Evolutionary conservation across 2,888 invertebrate genomes (phyloP).

Genomic region (Drosophila ustulata): DNA sequence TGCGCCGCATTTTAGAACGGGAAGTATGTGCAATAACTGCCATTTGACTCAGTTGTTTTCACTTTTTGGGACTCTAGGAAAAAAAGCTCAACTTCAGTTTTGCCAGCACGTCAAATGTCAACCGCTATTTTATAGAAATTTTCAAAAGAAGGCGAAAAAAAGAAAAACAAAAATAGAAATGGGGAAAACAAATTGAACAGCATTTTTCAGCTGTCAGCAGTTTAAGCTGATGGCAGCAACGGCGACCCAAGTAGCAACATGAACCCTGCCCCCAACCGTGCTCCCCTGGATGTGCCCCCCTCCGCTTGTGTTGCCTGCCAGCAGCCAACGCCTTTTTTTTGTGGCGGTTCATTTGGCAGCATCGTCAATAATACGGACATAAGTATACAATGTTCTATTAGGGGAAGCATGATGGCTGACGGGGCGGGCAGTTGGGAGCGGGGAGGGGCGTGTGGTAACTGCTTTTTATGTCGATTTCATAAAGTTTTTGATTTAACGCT

Average conservation of each 20-base stretch:
- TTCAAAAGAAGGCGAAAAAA: slow-evolving; percentile 43
- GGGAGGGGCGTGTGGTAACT: slow-evolving; percentile 8
- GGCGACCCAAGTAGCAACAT: slow-evolving; percentile 27
- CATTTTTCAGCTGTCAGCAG: slow-evolving; percentile 77
- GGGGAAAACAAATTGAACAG: slow-evolving; percentile 53
- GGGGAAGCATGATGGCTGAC: slow-evolving; percentile 4
- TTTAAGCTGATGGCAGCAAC: slow-evolving; percentile 61
- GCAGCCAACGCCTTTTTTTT: slow-evolving; percentile 22
- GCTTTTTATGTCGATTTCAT: slow-evolving; percentile 65
- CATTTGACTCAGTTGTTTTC: slow-evolving; percentile 39
- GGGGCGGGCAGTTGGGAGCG: neutral
- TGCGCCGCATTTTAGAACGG: slow-evolving; percentile 6
- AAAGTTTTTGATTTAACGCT: slow-evolving; percentile 67
- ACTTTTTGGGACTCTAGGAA: slow-evolving; percentile 7
- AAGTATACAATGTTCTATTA: slow-evolving; percentile 42
- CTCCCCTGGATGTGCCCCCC: neutral
- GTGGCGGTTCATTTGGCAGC: slow-evolving; percentile 67
- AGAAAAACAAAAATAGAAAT: slow-evolving; percentile 22
- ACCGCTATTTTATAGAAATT: slow-evolving; percentile 61
- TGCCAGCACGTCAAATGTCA: slow-evolving; percentile 62
- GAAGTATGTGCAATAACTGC: slow-evolving; percentile 35
- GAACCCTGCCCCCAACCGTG: neutral
- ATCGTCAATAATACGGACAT: slow-evolving; percentile 70
- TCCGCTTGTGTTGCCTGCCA: neutral
- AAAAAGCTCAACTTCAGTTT: slow-evolving; percentile 6